A percentile compares a stretch with the other conserved stretches of the same genome.
These are phyloP conservation scores for Drosophila fulvimacula DNA, from an alignment of 2,888 invertebrate species.

Conservation along the genomic window DNA sequence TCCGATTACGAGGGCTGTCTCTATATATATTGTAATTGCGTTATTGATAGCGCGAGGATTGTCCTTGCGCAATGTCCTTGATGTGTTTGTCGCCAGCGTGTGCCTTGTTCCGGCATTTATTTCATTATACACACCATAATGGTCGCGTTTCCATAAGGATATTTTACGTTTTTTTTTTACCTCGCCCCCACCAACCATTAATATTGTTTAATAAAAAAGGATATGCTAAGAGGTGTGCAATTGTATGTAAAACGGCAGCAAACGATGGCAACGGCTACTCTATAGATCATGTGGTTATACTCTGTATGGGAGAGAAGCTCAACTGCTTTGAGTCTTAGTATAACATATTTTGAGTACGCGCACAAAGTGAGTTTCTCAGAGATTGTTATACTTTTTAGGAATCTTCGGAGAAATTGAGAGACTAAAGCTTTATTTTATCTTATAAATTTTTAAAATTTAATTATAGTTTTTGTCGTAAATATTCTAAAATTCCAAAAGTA, in stretches of 20 bases:
- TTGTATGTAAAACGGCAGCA: conserved; percentile 1
- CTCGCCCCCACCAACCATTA: not conserved
- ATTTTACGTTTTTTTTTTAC: conserved; percentile 12
- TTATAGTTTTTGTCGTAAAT: too few relatives aligned
- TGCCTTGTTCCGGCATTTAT: conserved; percentile 67
- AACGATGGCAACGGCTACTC: conserved; percentile 1
- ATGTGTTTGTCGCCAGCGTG: conserved; percentile 57
- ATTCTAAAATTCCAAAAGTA: too few relatives aligned
- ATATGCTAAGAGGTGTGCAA: not conserved
- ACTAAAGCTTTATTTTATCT: too few relatives aligned
- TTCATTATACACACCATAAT: conserved; percentile 65
- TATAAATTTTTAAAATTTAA: too few relatives aligned
- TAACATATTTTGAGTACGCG: not conserved
- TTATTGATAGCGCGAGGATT: conserved; percentile 63
- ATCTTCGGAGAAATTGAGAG: too few relatives aligned
- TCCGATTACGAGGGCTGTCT: conserved; percentile 10
- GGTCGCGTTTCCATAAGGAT: conserved; percentile 46
- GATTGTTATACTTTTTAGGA: not conserved
- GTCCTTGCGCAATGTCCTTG: conserved; percentile 68
- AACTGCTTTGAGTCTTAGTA: not conserved
- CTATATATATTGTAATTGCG: conserved; percentile 57
- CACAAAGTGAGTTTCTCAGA: not conserved
- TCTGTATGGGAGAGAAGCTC: too few relatives aligned
- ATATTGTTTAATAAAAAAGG: conserved; percentile 10
- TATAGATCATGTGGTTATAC: not conserved